These are phyloP conservation scores for Sparus aurata DNA, from an alignment of 2,797 vertebrate species.

Conservation along the genomic window DNA sequence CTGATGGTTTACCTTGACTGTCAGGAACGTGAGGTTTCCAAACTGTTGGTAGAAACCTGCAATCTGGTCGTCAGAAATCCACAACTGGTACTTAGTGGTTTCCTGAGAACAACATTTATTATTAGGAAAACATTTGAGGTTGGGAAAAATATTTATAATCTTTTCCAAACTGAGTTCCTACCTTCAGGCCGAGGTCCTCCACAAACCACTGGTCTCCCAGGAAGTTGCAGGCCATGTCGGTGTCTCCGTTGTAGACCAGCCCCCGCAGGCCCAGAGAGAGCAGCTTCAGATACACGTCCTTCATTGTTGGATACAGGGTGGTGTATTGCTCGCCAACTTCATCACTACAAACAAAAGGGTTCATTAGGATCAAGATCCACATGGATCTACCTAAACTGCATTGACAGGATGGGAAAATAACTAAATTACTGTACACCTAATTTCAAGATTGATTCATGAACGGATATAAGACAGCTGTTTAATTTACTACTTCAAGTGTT, in stretches of 20 bases:
- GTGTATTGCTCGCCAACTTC: constrained; percentile 70
- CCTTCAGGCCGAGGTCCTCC: constrained; percentile 81
- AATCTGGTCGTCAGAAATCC: constrained; percentile 81
- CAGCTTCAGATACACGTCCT: constrained; percentile 82
- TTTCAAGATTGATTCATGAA: neutral
- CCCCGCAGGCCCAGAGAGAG: constrained; percentile 78
- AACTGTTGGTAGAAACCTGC: constrained; percentile 86
- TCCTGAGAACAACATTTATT: constrained; percentile 61
- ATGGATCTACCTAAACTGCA: neutral
- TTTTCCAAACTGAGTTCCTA: constrained; percentile 39
- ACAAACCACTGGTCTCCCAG: constrained; percentile 89
- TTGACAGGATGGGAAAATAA: neutral
- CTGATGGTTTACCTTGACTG: constrained; percentile 81
- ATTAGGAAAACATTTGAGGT: neutral
- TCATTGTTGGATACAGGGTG: constrained; percentile 74
- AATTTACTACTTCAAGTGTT: neutral
- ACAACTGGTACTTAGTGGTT: constrained; percentile 76
- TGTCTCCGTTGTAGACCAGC: constrained; percentile 88
- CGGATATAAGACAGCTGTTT: neutral
- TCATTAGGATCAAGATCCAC: neutral
- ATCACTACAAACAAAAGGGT: constrained; percentile 65
- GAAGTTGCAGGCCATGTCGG: constrained; percentile 89
- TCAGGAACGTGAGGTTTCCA: constrained; percentile 86
- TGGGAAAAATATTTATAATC: too few relatives aligned
- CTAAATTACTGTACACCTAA: neutral